Percentiles rank a stretch among this genome's conserved stretches.
phyloP scores from a whole-genome alignment of 2,888 invertebrate genomes.

The Cerastis rubricosa region DNA sequence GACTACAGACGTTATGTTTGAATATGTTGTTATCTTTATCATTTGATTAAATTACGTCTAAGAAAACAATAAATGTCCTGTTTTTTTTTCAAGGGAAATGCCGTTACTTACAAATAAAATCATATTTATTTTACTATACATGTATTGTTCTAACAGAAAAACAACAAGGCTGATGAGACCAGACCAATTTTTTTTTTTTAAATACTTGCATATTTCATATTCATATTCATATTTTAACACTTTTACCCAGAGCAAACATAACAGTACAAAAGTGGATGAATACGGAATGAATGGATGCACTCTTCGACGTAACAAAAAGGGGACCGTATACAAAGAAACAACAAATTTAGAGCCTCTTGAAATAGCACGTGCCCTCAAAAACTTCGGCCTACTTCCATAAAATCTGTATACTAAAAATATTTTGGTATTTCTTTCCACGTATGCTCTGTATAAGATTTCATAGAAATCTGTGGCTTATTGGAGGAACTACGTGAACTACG shows the following conservation, averaged over 20 bases:
- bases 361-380: conserved; percentile 50
- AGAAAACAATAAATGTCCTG: neutral
- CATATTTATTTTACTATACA: no score
- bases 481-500: conserved; percentile 30
- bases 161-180: no score
- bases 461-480: conserved; percentile 29
- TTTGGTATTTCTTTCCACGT: conserved; percentile 39
- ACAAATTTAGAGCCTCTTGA: conserved; percentile 37
- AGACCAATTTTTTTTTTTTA: no score
- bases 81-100: no score
- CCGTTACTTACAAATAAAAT: no score
- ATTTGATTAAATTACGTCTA: neutral
- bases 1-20: no score
- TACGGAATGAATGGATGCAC: conserved; percentile 32
- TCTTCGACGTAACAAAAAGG: conserved; percentile 20
- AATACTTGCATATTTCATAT: no score
- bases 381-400: conserved; percentile 34
- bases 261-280: conserved; percentile 25
- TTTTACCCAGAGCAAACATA: neutral
- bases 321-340: conserved; percentile 5
- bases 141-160: no score
- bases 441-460: conserved; percentile 21
- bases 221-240: no score
- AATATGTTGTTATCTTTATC: neutral
- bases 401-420: conserved; percentile 40